These are phyloP conservation scores for Sebastiscus albofasciatus DNA, from an alignment of 2,797 vertebrate genomes.

Conservation along the genomic window DNA sequence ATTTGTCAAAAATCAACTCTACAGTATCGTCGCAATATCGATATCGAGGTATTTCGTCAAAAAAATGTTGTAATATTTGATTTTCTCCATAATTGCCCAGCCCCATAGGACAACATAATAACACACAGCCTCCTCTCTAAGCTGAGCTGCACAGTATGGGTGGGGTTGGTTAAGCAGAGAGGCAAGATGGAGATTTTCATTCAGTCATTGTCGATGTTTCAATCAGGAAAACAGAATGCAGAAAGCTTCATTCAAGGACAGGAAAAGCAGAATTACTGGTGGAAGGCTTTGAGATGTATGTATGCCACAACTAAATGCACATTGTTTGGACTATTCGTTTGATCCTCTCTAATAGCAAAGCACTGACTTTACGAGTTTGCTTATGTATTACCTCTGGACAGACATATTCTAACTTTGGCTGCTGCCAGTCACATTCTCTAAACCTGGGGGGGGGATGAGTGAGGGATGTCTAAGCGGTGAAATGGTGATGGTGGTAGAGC, in stretches of 20 bases:
- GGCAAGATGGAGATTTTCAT: conserved; percentile 16
- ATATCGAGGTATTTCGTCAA: too few relatives aligned
- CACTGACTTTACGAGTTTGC: conserved; percentile 6
- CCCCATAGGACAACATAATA: not conserved
- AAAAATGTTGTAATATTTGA: too few relatives aligned
- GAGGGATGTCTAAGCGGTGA: conserved; percentile 20
- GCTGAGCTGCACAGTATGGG: not conserved
- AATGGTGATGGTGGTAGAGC: not conserved
- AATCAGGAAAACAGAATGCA: not conserved
- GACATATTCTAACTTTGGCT: conserved; percentile 26
- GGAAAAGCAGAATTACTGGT: not conserved
- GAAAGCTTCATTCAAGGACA: not conserved
- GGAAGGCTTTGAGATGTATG: not conserved
- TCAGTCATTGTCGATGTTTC: not conserved
- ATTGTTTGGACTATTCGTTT: not conserved
- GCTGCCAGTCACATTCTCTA: not conserved
- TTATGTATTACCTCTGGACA: conserved; percentile 13
- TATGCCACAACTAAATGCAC: not conserved
- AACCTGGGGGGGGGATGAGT: conserved; percentile 7
- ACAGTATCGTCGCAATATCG: too few relatives aligned
- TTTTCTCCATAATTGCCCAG: too few relatives aligned
- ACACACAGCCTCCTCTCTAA: not conserved
- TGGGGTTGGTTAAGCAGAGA: not conserved
- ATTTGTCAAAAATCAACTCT: too few relatives aligned
- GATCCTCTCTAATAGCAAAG: not conserved